phyloP scores from a whole-genome alignment of 2,113 vertebrate genomes.

The Promerops cafer region DNA sequence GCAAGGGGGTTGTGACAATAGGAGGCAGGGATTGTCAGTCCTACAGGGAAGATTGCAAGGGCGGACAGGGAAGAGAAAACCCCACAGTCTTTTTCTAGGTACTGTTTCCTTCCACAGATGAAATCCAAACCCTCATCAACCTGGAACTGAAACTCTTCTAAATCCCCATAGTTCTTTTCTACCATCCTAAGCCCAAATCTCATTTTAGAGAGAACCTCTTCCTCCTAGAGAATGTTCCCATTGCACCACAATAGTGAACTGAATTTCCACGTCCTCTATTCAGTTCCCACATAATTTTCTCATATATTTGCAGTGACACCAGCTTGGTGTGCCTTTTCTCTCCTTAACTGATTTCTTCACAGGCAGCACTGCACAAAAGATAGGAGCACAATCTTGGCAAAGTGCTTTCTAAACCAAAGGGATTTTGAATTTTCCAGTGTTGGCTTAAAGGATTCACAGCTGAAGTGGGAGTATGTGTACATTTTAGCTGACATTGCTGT shows the following conservation, averaged over 20 bases:
- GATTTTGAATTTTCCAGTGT: not conserved
- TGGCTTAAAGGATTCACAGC: not conserved
- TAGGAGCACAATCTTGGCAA: not conserved
- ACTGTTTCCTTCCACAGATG: not conserved
- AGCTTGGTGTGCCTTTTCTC: not conserved
- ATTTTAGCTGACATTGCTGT: not conserved
- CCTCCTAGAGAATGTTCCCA: not conserved
- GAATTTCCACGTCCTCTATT: not conserved
- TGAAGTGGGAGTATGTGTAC: not conserved
- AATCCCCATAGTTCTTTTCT: not conserved
- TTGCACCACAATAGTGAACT: not conserved
- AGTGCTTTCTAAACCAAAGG: not conserved
- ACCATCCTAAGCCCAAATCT: not conserved
- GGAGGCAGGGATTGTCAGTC: not conserved
- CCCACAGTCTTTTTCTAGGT: not conserved
- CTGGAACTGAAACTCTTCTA: not conserved
- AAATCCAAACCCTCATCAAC: not conserved
- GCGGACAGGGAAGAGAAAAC: not conserved
- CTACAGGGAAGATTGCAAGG: not conserved
- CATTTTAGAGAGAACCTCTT: not conserved
- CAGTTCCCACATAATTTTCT: not conserved
- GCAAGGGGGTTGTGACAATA: fast-evolving
- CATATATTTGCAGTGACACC: not conserved
- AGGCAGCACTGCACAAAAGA: not conserved
- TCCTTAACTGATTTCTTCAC: not conserved